phyloP scores from a whole-genome alignment of 2,797 vertebrate genomes.

The Nannoperca australis region DNA sequence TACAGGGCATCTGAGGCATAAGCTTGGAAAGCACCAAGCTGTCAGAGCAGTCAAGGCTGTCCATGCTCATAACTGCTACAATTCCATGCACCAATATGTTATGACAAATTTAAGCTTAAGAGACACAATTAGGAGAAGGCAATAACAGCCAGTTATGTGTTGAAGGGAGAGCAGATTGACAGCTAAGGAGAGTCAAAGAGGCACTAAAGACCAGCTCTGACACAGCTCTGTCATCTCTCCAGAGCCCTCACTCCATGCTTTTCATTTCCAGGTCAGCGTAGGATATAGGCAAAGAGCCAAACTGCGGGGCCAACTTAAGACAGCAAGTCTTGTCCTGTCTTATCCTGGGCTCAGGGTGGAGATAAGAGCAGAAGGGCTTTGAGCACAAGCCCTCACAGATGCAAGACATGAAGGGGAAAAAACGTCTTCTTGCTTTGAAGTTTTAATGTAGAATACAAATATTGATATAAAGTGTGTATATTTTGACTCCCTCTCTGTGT shows the following conservation, averaged over 20 bases:
- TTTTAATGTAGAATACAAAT: constrained; percentile 29
- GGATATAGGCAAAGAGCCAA: constrained; percentile 65
- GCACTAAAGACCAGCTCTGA: constrained; percentile 75
- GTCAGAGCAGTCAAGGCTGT: constrained; percentile 70
- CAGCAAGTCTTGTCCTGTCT: constrained; percentile 62
- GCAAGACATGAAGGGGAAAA: constrained; percentile 28
- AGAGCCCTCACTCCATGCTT: constrained; percentile 57
- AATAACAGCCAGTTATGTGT: constrained; percentile 63
- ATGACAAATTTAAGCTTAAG: constrained; percentile 76
- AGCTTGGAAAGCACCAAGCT: constrained; percentile 61
- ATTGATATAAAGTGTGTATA: constrained; percentile 13
- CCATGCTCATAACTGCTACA: constrained; percentile 56
- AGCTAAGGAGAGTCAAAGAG: constrained; percentile 66
- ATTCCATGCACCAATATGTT: constrained; percentile 68
- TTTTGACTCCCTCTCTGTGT: constrained; percentile 7
- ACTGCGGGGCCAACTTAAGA: constrained; percentile 59
- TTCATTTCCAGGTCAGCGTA: constrained; percentile 73
- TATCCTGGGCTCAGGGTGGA: constrained; percentile 59
- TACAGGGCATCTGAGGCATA: constrained; percentile 55
- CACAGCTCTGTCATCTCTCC: constrained; percentile 65
- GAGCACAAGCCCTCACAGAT: constrained; percentile 53
- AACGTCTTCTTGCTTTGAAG: constrained; percentile 38
- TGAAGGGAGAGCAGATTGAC: constrained; percentile 70
- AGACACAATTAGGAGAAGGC: constrained; percentile 75
- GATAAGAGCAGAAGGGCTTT: constrained; percentile 62